A percentile compares a stretch with the other conserved stretches of the same genome.
Evolutionary conservation across 2,113 vertebrate species (phyloP).

Genomic region (Eleginops maclovinus): DNA sequence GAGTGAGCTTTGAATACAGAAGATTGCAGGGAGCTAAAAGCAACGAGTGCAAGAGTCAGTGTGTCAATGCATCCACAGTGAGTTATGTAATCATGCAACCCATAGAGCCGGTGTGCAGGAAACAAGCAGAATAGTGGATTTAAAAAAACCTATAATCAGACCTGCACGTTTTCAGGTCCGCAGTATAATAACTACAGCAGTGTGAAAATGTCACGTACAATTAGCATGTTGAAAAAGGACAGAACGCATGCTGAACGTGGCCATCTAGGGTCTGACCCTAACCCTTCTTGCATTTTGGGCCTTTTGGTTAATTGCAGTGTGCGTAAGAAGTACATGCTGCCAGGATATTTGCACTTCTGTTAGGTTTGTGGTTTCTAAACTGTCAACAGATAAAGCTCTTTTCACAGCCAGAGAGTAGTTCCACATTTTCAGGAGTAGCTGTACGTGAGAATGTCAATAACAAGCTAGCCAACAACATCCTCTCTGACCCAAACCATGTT

Average conservation of each 20-base stretch:
- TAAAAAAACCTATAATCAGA: too few relatives aligned
- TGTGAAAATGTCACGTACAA: constrained; percentile 33
- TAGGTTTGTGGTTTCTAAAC: neutral
- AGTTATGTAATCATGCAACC: neutral
- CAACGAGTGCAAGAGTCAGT: constrained; percentile 27
- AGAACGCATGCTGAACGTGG: neutral
- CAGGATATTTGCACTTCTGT: neutral
- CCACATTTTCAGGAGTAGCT: too few relatives aligned
- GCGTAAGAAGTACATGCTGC: neutral
- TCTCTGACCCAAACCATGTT: too few relatives aligned
- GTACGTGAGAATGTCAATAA: too few relatives aligned
- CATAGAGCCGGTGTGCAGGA: constrained; percentile 20
- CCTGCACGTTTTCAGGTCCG: neutral
- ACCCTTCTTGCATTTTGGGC: neutral
- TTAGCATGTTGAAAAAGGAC: neutral
- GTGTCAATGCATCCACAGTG: neutral
- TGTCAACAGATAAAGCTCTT: neutral
- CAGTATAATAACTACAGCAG: neutral
- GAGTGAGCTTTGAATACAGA: constrained; percentile 44
- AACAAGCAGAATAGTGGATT: constrained; percentile 4
- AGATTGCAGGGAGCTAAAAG: constrained; percentile 41
- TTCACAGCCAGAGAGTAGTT: too few relatives aligned
- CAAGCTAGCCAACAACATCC: too few relatives aligned
- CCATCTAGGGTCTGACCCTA: neutral
- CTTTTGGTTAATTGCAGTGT: constrained; percentile 2